A percentile compares a stretch with the other conserved stretches of the same genome.
Conservation (phyloP, 2,113 vertebrate species). For the Platichthys stellatus region DNA sequence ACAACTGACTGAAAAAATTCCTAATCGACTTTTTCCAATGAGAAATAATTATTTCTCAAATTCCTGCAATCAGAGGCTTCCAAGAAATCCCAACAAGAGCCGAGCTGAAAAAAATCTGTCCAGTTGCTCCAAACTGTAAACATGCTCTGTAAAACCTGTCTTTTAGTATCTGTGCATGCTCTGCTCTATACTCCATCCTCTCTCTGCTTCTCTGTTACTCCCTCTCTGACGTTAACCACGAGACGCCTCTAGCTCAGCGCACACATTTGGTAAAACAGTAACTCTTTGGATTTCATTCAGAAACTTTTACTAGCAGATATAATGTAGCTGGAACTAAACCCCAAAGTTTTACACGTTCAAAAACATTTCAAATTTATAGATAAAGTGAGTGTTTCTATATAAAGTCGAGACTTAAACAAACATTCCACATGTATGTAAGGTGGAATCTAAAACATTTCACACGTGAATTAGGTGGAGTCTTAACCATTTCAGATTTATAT, state of each 20-base stretch:
- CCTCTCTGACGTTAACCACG: constrained; percentile 41
- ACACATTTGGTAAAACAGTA: constrained; percentile 12
- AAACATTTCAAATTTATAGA: no score
- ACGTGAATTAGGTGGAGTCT: no score
- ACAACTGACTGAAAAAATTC: neutral
- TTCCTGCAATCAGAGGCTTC: neutral
- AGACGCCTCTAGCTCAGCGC: constrained; percentile 50
- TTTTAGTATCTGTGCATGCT: constrained; percentile 28
- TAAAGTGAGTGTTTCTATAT: no score
- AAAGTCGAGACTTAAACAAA: neutral
- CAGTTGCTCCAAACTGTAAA: neutral
- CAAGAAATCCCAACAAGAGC: neutral
- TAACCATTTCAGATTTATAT: no score
- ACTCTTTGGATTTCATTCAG: neutral
- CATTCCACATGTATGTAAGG: no score
- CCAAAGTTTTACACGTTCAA: neutral
- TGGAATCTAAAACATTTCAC: neutral
- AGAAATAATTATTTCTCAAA: neutral
- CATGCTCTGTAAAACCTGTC: constrained; percentile 15
- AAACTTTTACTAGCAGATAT: neutral
- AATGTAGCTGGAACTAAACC: neutral
- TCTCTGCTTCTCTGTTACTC: constrained; percentile 37
- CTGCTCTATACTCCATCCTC: constrained; percentile 48
- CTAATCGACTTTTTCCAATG: constrained; percentile 5
- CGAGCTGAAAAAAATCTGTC: neutral